Base-by-base conservation (phyloP, 1,140 invertebrate species). In the Nasonia giraulti region DNA sequence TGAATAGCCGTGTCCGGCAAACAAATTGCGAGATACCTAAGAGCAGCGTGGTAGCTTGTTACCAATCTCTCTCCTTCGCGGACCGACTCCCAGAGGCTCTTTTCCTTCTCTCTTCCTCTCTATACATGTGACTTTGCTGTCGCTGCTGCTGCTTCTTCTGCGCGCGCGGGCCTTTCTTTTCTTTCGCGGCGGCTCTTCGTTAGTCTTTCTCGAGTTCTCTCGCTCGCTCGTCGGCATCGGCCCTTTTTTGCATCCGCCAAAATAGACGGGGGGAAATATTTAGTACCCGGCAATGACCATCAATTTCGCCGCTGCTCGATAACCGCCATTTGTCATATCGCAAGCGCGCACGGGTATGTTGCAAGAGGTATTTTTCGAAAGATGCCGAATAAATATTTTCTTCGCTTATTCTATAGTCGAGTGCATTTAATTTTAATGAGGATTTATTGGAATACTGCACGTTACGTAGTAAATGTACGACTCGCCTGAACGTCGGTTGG, bases 21-120 rank as follows among this genome's bases (percentile, higher is more conserved):
- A 93, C 92, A 93, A 93, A 93, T 93, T 93, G 91, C 91, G 80
- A 90, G 90, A 91, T 92, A 91, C 88, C 87, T 89, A 87, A 86
- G 87, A 83, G 88, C 86, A 87, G 89, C 87, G 88, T 90, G 91
- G 91, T 91, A 92, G 90, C 90, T 90, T 89, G 89, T 92, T 90
- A 90, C 88, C 88, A 74, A 74, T 88, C 80, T 86, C 81, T 85
- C 75, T 69, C 84, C 79, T 81, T 88, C 78, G 71, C 79, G 31
- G 11, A 37, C 71, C 27, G 71, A 62, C 82, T 86, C 71, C 73
- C 68, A 71, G 68, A 31, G 17, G 55, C 20, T 50, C 76, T 80
- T 79, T 81, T 77, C 73, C 17, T 62, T n/a, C 55, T 44, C 20
- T 76, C 37, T n/a, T 75, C 14, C 12, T 75, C 6, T 12, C 11